These are phyloP conservation scores for Leucophora obtusa DNA, from an alignment of 2,888 invertebrate genomes.

Conservation along the genomic window DNA sequence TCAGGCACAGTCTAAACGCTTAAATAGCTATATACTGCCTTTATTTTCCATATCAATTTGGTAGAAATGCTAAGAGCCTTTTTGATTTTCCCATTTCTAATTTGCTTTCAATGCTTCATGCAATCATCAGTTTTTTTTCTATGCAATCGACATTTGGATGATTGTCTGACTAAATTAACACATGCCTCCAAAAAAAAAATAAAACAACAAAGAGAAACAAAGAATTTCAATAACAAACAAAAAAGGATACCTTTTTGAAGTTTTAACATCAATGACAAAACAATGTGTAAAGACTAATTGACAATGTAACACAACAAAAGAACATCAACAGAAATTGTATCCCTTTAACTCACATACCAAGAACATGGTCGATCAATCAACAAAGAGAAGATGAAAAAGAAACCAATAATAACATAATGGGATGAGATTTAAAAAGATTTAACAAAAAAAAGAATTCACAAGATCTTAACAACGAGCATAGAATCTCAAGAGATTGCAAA, in stretches of 20 bases:
- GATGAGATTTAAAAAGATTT: too few species aligned
- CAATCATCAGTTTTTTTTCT: background rate
- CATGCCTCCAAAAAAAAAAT: slow-evolving; percentile 18
- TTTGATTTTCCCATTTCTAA: slow-evolving; percentile 1
- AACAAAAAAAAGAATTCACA: too few species aligned
- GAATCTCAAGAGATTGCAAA: too few species aligned
- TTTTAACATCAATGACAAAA: slow-evolving; percentile 35
- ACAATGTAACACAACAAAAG: slow-evolving; percentile 53
- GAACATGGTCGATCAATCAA: background rate
- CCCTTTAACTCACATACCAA: slow-evolving; percentile 14
- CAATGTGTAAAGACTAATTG: slow-evolving; percentile 43
- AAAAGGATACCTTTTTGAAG: slow-evolving; percentile 45
- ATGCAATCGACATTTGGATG: slow-evolving; percentile 39
- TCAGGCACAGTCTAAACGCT: too few species aligned
- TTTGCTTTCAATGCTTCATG: background rate
- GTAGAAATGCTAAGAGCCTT: slow-evolving; percentile 6
- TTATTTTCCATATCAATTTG: background rate
- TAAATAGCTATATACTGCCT: background rate
- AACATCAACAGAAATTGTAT: slow-evolving; percentile 30
- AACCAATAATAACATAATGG: too few species aligned
- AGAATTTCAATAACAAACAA: slow-evolving; percentile 11
- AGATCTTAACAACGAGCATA: too few species aligned
- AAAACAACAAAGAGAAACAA: slow-evolving; percentile 26
- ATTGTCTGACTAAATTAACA: slow-evolving; percentile 43
- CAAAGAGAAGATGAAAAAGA: background rate